These are phyloP conservation scores for Arenicola marina DNA, from an alignment of 2,888 invertebrate species.

Conservation along the genomic window DNA sequence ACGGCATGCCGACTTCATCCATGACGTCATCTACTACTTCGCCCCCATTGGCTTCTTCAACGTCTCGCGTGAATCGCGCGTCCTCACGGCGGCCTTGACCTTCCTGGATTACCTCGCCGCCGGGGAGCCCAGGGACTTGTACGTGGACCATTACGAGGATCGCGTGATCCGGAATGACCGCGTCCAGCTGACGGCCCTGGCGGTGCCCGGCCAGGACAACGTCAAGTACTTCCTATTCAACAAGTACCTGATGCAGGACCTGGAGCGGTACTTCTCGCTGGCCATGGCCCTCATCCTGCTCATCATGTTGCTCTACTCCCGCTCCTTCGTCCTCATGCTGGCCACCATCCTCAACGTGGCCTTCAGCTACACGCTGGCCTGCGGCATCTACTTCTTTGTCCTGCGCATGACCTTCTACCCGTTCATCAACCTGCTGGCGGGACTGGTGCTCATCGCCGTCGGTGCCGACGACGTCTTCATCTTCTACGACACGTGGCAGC, in stretches of 20 bases:
- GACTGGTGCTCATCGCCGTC: slow-evolving; percentile 24
- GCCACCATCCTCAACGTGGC: slow-evolving; percentile 24
- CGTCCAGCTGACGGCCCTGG: slow-evolving; percentile 7
- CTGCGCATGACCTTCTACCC: slow-evolving; percentile 64
- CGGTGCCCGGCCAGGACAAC: not conserved
- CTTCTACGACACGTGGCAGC: slow-evolving; percentile 24
- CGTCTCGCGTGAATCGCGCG: not conserved
- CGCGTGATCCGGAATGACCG: not conserved
- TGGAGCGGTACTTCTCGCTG: not conserved
- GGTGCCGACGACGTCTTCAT: slow-evolving; percentile 33
- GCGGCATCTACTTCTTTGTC: slow-evolving; percentile 82
- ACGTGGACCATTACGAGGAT: not conserved
- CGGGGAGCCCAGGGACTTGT: not conserved
- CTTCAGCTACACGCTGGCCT: slow-evolving; percentile 26
- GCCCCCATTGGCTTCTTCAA: not conserved
- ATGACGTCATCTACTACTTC: not conserved
- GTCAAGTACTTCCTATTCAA: slow-evolving; percentile 16
- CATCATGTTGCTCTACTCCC: slow-evolving; percentile 22
- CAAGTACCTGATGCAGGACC: slow-evolving; percentile 16
- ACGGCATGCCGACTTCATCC: not conserved
- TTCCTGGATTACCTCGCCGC: not conserved
- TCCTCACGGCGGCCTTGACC: not conserved
- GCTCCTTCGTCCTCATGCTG: slow-evolving; percentile 17
- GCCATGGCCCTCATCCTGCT: slow-evolving; percentile 12
- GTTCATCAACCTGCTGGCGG: slow-evolving; percentile 28